Percentiles rank a stretch among this genome's conserved stretches.
phyloP scores from a whole-genome alignment of 2,113 vertebrate species.

The Trematocara zebra region DNA sequence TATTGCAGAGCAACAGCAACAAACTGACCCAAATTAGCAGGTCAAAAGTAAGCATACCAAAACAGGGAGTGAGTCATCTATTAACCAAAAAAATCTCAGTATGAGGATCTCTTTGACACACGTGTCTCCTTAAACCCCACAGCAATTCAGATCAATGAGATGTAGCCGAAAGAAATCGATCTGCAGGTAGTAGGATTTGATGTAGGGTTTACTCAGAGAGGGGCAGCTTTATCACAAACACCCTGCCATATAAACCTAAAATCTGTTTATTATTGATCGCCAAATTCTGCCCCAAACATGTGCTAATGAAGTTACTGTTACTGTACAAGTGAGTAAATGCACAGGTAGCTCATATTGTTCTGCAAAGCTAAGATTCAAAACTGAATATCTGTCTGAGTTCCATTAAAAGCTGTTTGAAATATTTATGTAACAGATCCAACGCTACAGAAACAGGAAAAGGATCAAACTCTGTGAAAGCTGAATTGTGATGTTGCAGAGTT shows the following conservation, averaged over 20 bases:
- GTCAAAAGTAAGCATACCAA: neutral
- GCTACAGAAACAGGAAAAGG: neutral
- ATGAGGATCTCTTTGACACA: neutral
- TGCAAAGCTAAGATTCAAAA: neutral
- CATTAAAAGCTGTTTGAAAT: neutral
- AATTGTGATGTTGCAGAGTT: neutral
- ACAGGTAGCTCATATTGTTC: neutral
- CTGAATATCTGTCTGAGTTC: neutral
- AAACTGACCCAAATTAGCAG: accelerated
- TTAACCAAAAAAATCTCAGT: neutral
- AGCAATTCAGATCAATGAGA: neutral
- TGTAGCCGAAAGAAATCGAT: neutral
- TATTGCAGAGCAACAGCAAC: neutral
- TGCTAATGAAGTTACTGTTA: neutral
- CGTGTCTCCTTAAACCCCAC: neutral
- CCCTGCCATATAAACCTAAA: neutral
- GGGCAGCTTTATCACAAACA: neutral
- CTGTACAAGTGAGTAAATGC: neutral
- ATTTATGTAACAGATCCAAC: neutral
- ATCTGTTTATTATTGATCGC: neutral
- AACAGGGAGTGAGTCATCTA: neutral
- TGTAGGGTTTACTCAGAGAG: neutral
- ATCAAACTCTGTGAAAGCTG: neutral
- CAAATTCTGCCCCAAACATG: neutral
- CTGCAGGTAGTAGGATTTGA: neutral